Evolutionary conservation across 2,888 invertebrate genomes (phyloP).

Genomic region (Hymenopus coronatus): DNA sequence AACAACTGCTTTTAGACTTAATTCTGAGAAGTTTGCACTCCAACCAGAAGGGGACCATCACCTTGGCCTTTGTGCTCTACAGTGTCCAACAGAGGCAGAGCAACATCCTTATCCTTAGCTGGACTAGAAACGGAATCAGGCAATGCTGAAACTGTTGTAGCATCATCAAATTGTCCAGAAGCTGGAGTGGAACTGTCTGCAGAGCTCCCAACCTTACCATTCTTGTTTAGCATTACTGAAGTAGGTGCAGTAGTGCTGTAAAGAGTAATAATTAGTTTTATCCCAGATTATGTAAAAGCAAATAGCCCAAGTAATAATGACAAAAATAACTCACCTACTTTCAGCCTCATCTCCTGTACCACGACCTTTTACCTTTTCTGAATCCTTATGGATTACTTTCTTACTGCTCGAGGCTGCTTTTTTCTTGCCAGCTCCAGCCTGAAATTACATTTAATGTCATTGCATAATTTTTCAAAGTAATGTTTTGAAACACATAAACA

Average conservation of each 20-base stretch:
- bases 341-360: conserved; percentile 43
- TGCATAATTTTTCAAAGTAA: too few species aligned
- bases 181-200: neutral
- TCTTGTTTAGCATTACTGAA: neutral
- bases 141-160: conserved; percentile 22
- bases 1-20: conserved; percentile 32
- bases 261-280: neutral
- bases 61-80: conserved; percentile 47
- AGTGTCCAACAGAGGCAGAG: conserved; percentile 36
- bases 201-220: neutral
- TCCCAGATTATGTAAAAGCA: neutral
- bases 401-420: conserved; percentile 39
- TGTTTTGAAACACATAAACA: too few species aligned
- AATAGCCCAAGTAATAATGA: neutral
- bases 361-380: conserved; percentile 38
- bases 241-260: neutral
- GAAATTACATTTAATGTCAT: neutral
- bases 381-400: conserved; percentile 21
- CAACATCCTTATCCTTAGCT: conserved; percentile 37
- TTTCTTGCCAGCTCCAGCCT: conserved; percentile 40
- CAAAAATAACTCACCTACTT: conserved; percentile 41
- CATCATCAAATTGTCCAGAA: conserved; percentile 43
- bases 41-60: conserved; percentile 42
- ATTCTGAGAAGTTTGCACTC: conserved; percentile 39
- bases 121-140: neutral